Percentiles rank a stretch among this genome's conserved stretches.
phyloP scores from a whole-genome alignment of 2,888 invertebrate species.

The Caenorhabditis doughertyi region DNA sequence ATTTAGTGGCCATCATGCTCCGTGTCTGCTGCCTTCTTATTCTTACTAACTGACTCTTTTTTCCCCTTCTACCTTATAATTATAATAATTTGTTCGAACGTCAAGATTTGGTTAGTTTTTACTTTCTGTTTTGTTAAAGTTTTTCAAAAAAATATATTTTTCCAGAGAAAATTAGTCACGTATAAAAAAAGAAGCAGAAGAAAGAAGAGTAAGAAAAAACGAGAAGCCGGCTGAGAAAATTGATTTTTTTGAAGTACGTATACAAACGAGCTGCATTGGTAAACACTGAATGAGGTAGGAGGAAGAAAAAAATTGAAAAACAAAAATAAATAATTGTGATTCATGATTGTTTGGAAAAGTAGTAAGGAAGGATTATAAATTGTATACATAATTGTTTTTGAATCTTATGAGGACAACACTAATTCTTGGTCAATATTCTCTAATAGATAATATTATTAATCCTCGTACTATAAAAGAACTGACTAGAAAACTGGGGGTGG shows the following conservation, averaged over 20 bases:
- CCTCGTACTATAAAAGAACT: not conserved
- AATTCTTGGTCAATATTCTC: no score
- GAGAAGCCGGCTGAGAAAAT: constrained; percentile 1
- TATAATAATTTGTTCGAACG: constrained; percentile 2
- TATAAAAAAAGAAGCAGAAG: not conserved
- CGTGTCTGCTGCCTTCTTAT: not conserved
- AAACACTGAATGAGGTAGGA: not conserved
- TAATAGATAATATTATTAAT: no score
- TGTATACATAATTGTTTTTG: not conserved
- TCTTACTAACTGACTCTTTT: not conserved
- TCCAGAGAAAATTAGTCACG: not conserved
- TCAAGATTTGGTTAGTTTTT: not conserved
- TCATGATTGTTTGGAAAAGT: no score
- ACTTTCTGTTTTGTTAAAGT: not conserved
- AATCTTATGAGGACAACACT: no score
- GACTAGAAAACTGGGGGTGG: not conserved
- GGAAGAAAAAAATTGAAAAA: not conserved
- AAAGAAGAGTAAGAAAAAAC: constrained; percentile 22
- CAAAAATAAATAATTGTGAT: no score
- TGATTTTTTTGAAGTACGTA: constrained; percentile 14
- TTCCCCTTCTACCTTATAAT: not conserved
- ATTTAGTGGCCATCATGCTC: constrained; percentile 33
- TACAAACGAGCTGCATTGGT: not conserved
- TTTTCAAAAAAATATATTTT: not conserved
- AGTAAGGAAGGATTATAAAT: no score